Base-by-base conservation (phyloP, 2,797 vertebrate genomes). In the Erethizon dorsatum region DNA sequence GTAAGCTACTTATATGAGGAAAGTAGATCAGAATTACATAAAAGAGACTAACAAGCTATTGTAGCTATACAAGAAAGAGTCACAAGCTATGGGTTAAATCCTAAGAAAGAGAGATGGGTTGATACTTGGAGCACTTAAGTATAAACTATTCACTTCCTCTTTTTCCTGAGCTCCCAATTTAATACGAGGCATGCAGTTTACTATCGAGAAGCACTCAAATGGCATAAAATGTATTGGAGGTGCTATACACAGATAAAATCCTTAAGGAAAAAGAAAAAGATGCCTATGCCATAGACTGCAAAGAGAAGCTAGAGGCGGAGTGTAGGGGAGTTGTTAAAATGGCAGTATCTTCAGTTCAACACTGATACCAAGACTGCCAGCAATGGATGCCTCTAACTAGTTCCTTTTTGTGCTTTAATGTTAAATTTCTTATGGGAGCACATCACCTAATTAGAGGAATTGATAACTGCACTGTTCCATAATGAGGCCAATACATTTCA, bases 401-500 rank as follows among this genome's bases (percentile, higher is more conserved):
- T 85, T 99, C 99, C 98, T 99, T 99, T 99, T 98, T 98, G 98
- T 98, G 98, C 98, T 99, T 99, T 99, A 99, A 99, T 99, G 99
- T 98, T 99, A 99, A 99, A 99, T 99, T 99, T 99, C 99, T 99
- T 99, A 98, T 98, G 99, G 99, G 99, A 99, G 98, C 99, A 97
- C 98, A 98, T 98, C 98, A 99, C 98, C 99, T 99, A 99, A 99
- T 99, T 99, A 99, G 99, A 99, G 99, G 99, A 99, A 99, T 99
- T 99, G 99, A 99, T 99, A 99, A 99, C 99, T 99, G 99, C 98
- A 98, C 98, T 98, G 99, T 99, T 99, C 99, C 99, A 99, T 99
- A 99, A 99, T 99, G 99, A 99, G 99, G 99, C 99, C 99, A 99
- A 99, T 99, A 99, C 99, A 99, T 99, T 99, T 99, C 99, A 99